Base-by-base conservation (phyloP, 2,888 invertebrate species). In the Apamea epomidion region DNA sequence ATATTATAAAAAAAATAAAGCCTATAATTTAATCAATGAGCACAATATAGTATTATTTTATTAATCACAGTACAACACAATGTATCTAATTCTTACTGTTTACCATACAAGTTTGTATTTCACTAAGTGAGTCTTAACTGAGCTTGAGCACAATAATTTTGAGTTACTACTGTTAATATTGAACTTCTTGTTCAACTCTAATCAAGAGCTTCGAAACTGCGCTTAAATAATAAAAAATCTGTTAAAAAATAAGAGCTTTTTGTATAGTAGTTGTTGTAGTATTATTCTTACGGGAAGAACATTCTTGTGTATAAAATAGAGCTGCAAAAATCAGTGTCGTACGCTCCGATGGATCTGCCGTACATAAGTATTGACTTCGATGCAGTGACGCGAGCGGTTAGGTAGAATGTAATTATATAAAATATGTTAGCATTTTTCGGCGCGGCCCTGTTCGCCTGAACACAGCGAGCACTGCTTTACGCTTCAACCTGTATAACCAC, bases 211-310 rank as follows among this genome's bases (percentile, higher is more conserved):
- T 96, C 91, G 89, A 94, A 93, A 93, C 93, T 94, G 94, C 93
- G 94, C 95, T 95, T 94, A 93, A 86, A 74, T 60, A 80, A 82
- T 54, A 64, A 73, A 83, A 84, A 90, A 92, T 92, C 92, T 94
- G 93, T 94, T 95, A 95, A 92, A 88, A 92, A 92, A 90, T 96
- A 95, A 95, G 95, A 96, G 95, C 96, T 96, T 96, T 93, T 94
- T 95, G 94, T 96, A 95, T 92, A 91, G 94, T 95, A 95, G 94
- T 93, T 93, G 94, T 94, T 94, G 93, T 95, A 95, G 94, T 84
- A 85, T 76, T 86, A 90, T 85, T 85, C 81, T 75, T 92, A 92
- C 90, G 92, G 90, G 87, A 86, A 88, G 85, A 87, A 87, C 88
- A 91, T 91, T 91, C 88, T 92, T 90, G 90, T 91, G 87, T 87